phyloP scores from a whole-genome alignment of 2,797 vertebrate species.

The Periparus ater region DNA sequence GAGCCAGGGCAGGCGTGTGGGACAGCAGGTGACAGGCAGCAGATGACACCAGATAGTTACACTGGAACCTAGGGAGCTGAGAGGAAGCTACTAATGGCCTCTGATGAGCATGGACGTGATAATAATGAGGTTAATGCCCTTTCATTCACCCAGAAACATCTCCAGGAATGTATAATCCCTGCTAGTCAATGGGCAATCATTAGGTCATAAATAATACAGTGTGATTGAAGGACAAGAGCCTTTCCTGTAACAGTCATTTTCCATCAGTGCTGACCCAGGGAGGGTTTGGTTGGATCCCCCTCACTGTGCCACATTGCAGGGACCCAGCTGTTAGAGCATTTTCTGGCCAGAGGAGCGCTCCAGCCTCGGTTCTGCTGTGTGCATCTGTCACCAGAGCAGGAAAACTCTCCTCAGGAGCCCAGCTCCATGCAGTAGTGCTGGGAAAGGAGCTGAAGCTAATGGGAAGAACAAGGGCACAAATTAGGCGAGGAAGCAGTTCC shows the following conservation, averaged over 20 bases:
- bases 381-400: neutral
- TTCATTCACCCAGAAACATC: constrained; percentile 51
- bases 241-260: constrained; percentile 3
- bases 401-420: neutral
- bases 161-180: constrained; percentile 27
- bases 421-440: neutral
- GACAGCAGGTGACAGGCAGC: neutral
- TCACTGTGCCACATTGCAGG: neutral
- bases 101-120: neutral
- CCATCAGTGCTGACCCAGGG: neutral
- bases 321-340: neutral
- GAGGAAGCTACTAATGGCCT: constrained; percentile 22
- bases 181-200: constrained; percentile 41
- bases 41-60: neutral
- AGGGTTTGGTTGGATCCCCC: neutral
- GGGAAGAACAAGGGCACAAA: neutral
- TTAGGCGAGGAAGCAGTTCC: neutral
- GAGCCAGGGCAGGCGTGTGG: neutral
- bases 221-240: neutral
- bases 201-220: constrained; percentile 48
- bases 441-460: neutral
- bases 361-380: neutral
- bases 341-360: neutral
- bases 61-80: neutral
- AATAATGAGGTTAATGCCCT: constrained; percentile 57